Evolutionary conservation across 2,113 vertebrate genomes (phyloP).

Genomic region (Oceanites oceanicus): DNA sequence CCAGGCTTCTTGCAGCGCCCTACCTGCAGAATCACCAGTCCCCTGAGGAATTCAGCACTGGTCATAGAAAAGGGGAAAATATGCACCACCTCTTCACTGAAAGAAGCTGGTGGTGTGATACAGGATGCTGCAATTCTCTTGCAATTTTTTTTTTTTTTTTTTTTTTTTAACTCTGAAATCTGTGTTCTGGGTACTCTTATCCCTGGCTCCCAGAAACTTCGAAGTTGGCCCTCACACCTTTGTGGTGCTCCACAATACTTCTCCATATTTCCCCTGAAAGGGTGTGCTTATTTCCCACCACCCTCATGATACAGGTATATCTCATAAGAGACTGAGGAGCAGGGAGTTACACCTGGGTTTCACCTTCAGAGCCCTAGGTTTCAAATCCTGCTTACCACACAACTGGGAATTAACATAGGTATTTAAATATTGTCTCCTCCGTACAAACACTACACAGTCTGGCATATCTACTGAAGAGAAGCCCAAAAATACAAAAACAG

Average conservation of each 20-base stretch:
- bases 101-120: neutral
- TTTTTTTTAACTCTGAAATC: neutral
- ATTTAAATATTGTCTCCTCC: neutral
- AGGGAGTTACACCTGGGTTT: neutral
- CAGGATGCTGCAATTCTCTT: neutral
- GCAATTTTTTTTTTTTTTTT: neutral
- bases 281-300: neutral
- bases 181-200: neutral
- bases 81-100: neutral
- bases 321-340: neutral
- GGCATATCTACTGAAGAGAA: neutral
- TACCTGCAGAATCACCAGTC: neutral
- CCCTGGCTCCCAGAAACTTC: neutral
- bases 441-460: neutral
- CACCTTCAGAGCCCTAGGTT: neutral
- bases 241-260: neutral
- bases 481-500: neutral
- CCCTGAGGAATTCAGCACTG: constrained; percentile 69
- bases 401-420: rapidly evolving
- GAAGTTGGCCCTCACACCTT: neutral
- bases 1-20: neutral
- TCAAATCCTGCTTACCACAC: neutral
- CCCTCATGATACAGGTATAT: neutral
- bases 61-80: constrained; percentile 59
- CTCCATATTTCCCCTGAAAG: neutral